Conservation (phyloP, 1,140 invertebrate species). For the Alviniconcha marisindica region DNA sequence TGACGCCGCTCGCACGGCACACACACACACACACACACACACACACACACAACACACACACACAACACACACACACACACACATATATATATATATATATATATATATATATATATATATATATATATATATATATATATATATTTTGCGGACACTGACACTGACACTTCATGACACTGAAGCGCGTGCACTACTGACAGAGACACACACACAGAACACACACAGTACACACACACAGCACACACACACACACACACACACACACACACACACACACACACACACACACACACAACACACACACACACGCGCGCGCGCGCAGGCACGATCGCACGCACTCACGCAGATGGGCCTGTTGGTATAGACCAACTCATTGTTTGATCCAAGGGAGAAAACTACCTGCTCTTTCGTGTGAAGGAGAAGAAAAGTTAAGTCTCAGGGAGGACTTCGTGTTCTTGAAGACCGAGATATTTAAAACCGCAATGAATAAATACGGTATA, state of each 20-base stretch:
- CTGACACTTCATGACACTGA: background rate
- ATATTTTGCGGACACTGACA: background rate
- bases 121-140: background rate
- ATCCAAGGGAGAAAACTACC: background rate
- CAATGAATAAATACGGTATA: background rate
- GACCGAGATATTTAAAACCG: background rate
- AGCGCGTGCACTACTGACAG: no score
- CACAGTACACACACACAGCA: no score
- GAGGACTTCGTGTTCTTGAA: background rate
- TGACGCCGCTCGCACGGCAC: background rate
- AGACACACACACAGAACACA: no score
- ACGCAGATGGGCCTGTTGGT: background rate
- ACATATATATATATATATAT: background rate
- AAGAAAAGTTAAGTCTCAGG: background rate
- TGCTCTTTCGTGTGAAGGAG: background rate
- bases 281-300: no score
- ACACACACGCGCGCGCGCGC: background rate
- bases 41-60: no score
- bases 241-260: background rate
- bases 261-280: background rate
- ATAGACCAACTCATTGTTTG: background rate
- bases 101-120: background rate
- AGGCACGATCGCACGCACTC: background rate
- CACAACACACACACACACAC: background rate
- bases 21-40: background rate